These are phyloP conservation scores for Alectura lathami DNA, from an alignment of 2,113 vertebrate species.

Conservation along the genomic window DNA sequence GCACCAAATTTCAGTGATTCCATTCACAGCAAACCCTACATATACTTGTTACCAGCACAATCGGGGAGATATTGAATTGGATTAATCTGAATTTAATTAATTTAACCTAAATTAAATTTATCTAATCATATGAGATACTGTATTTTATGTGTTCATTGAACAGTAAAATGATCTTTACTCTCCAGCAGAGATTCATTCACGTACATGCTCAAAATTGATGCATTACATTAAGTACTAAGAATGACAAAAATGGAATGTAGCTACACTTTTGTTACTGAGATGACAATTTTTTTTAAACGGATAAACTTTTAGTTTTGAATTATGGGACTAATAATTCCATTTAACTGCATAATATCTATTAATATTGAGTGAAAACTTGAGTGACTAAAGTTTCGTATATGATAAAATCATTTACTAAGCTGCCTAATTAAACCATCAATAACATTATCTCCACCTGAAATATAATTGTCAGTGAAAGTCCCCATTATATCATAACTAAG, in stretches of 20 bases:
- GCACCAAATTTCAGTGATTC: background rate
- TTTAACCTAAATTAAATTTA: background rate
- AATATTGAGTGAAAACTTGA: background rate
- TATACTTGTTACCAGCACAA: background rate
- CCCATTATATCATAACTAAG: background rate
- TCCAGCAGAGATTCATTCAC: background rate
- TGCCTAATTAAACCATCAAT: conserved; percentile 2
- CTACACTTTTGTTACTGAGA: background rate
- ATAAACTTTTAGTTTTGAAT: background rate
- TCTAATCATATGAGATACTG: background rate
- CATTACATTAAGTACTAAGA: background rate
- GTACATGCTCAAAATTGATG: background rate
- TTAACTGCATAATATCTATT: background rate
- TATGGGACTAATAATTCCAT: background rate
- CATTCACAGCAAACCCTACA: background rate
- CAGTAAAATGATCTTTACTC: background rate
- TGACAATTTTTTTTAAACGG: background rate
- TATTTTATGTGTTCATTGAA: background rate
- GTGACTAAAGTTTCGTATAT: background rate
- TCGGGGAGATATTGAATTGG: background rate
- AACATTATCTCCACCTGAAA: background rate
- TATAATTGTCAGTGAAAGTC: background rate
- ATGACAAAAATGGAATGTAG: background rate
- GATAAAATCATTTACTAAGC: background rate
- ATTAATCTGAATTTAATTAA: background rate